These are phyloP conservation scores for Zygaena filipendulae DNA, from an alignment of 2,888 invertebrate genomes.

Conservation along the genomic window DNA sequence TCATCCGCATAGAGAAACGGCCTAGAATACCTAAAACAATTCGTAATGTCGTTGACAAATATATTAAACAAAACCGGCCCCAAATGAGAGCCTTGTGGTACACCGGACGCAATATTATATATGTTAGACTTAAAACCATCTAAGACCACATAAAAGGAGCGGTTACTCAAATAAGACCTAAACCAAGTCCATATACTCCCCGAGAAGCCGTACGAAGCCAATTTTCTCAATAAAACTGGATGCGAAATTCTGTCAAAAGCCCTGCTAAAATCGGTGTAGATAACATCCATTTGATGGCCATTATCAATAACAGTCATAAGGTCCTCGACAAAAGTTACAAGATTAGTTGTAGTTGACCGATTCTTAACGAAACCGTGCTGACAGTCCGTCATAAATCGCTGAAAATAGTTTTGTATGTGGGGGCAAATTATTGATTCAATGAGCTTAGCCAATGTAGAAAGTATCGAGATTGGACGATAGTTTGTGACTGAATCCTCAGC, in stretches of 20 bases:
- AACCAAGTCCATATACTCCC: slow-evolving; percentile 8
- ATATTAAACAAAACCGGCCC: slow-evolving; percentile 12
- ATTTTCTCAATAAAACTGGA: slow-evolving; percentile 1
- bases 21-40: slow-evolving; percentile 3
- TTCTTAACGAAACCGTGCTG: slow-evolving; percentile 12
- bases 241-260: slow-evolving; percentile 9
- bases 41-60: slow-evolving; percentile 9
- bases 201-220: slow-evolving; percentile 3
- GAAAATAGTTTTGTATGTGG: slow-evolving; percentile 3
- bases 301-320: slow-evolving; percentile 9
- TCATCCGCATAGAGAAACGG: slow-evolving; percentile 8
- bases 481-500: slow-evolving; percentile 5
- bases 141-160: slow-evolving; percentile 8
- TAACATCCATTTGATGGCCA: slow-evolving; percentile 6
- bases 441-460: slow-evolving; percentile 10
- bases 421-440: slow-evolving; percentile 13
- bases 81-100: slow-evolving; percentile 15
- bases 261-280: slow-evolving; percentile 10
- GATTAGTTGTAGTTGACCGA: slow-evolving; percentile 12
- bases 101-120: slow-evolving; percentile 5
- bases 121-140: slow-evolving; percentile 6
- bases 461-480: slow-evolving; percentile 14
- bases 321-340: slow-evolving; percentile 7
- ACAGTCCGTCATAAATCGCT: slow-evolving; percentile 1
- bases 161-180: slow-evolving; percentile 5